These are phyloP conservation scores for Cataglyphis altisquamis DNA, from an alignment of 2,888 invertebrate genomes.

Conservation along the genomic window DNA sequence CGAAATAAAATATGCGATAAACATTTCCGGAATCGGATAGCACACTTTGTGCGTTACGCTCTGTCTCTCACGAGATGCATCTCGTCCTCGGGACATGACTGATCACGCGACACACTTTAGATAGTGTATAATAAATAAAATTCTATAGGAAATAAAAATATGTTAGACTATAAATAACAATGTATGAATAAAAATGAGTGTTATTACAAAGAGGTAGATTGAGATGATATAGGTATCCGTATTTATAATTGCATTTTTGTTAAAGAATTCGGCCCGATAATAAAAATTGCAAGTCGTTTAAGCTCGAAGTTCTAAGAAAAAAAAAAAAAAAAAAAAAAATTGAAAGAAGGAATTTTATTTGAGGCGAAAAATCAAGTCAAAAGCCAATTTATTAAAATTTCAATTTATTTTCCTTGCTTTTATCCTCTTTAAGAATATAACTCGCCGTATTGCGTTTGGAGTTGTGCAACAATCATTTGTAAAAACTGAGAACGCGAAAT, in stretches of 20 bases:
- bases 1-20: not conserved
- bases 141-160: not conserved
- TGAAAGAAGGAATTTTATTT: not conserved
- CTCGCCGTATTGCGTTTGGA: not conserved
- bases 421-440: not conserved
- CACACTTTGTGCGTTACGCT: not conserved
- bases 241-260: not conserved
- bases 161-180: not conserved
- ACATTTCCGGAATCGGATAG: slow-evolving; percentile 9
- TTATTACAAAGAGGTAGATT: not conserved
- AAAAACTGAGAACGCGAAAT: not conserved
- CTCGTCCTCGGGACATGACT: not conserved
- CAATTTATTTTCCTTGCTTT: not conserved
- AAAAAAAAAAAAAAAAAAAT: not conserved
- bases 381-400: not conserved
- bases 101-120: not conserved
- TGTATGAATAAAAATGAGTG: not conserved
- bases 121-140: not conserved
- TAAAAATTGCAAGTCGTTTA: not conserved
- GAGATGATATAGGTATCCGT: not conserved
- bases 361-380: not conserved
- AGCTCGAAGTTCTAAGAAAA: not conserved
- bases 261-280: not conserved
- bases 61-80: not conserved
- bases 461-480: not conserved